Percentiles rank a stretch among this genome's conserved stretches.
These are phyloP conservation scores for Aegotheles bennettii DNA, from an alignment of 2,113 vertebrate species.

Conservation along the genomic window DNA sequence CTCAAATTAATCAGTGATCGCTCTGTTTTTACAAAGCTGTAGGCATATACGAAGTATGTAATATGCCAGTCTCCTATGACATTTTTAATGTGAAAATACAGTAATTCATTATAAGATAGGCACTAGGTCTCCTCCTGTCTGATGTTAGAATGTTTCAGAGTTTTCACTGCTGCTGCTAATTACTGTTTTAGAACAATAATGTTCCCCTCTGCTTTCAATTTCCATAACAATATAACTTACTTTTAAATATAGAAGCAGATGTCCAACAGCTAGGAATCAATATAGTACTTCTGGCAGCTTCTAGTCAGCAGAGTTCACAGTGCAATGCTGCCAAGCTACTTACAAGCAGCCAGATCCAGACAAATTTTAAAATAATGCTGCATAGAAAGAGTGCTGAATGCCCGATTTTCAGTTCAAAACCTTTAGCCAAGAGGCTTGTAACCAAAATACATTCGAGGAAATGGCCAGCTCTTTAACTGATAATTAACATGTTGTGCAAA, in stretches of 20 bases:
- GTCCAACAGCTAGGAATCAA: background rate
- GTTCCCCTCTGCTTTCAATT: background rate
- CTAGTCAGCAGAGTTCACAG: background rate
- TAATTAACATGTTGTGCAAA: background rate
- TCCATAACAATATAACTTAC: background rate
- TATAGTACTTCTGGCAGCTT: background rate
- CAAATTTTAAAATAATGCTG: background rate
- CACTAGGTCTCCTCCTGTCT: background rate
- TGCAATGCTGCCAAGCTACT: background rate
- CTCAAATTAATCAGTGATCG: background rate
- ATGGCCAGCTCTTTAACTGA: background rate
- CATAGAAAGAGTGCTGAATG: background rate
- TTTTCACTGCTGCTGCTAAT: background rate
- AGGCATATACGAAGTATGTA: fast-evolving
- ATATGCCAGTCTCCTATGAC: fast-evolving
- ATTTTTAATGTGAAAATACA: background rate
- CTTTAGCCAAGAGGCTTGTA: background rate
- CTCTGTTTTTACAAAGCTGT: background rate
- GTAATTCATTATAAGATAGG: fast-evolving
- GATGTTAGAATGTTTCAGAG: background rate
- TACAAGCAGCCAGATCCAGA: background rate
- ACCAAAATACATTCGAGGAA: background rate
- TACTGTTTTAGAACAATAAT: background rate
- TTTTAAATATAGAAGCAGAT: background rate
- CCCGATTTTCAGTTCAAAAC: background rate